Evolutionary conservation across 2,888 invertebrate species (phyloP), one percentile per base, ranked within the genome.

Genomic region (Cephus spinipes): DNA sequence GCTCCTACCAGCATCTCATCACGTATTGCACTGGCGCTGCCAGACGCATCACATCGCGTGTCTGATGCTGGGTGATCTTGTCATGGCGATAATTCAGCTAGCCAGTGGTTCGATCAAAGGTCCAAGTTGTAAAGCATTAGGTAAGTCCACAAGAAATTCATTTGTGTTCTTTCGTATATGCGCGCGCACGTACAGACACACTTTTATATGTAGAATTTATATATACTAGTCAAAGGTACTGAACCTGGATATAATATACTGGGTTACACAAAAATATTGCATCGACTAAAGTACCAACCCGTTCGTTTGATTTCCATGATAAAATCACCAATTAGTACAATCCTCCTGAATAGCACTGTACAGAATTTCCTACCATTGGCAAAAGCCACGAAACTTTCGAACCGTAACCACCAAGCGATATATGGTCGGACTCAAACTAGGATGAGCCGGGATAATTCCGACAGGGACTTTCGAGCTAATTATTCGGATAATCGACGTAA

Each of bases 21-120:
- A 97, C 92, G 96, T 96, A 82, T 93, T 97, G 86, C 97, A 97
- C 92, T 97, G 97, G 96, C 94, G 96, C 87, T 97, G 97, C 90
- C 97, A 97, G 93, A 96, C 97, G 84, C 95, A 96, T 92, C 96
- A 97, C 92, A 96, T 97, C 84, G 95, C 95, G 81, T 96, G 97
- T 89, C 94, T 97, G 83, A 94, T 97, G 92, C 93, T 96, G 87
- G 97, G 96, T 81, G 96, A 97, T 92, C 93, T 96, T 83, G 93
- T 96, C 88, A 93, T 97, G 90, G 96, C 96, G 83, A 94, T 95
- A 89, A 95, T 95, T 85, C 96, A 97, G 92, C 93, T 97, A 78
- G 94, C 94, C 75, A 94, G 94, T 11, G 93, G 93, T 84, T 92
- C 92, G 73, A 93, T 96, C 83, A 93, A 93, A 76, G 94, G 94